Base-by-base conservation (phyloP, 2,113 vertebrate species). In the Hyla sarda region DNA sequence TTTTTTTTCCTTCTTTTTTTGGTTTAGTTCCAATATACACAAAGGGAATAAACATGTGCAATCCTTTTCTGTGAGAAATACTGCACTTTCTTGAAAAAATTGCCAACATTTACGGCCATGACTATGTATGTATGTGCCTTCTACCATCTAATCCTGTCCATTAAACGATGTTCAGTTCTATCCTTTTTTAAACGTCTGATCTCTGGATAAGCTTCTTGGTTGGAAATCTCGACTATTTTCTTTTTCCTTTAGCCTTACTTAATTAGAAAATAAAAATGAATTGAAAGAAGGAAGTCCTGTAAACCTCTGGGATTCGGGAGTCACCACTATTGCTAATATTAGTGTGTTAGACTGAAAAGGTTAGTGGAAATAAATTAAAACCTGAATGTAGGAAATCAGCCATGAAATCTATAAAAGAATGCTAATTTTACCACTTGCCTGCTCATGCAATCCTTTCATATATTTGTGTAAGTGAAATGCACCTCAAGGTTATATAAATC, bases 401-500 rank as follows among this genome's bases (percentile, higher is more conserved):
- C 75, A 52, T 34, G 13, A n/a, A 37, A 58, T 79, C 3, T n/a
- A 58, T 23, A n/a, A 13, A 19, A 7, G 50, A 58, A 54, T 54
- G 76, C 76, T 56, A 34, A 56, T 79, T 13, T 58, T 58, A 37
- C 19, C 28, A 62, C 54, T 79, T 41, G 32, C 56, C 77, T 37
- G 77, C 32, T 79, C 32, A 37, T 58, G 11, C 19, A 25, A 11
- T 37, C 9, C 77, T 79, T 58, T 30, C 52, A 37, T 13, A n/a
- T 17, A 21, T 77, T 23, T 32, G n/a, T 56, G 32, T 4, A 14
- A 79, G 52, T 41, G 32, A 25, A 37, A 34, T 25, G 23, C 54
- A 32, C 13, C 17, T 62, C 82, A 84, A 84, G 72, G 82, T 75
- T 62, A 56, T 1, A 47, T 17, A 48, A 45, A 75, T 48, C 23